Evolutionary conservation across 2,113 vertebrate species (phyloP).

Genomic region (Phalacrocorax brasilianus): DNA sequence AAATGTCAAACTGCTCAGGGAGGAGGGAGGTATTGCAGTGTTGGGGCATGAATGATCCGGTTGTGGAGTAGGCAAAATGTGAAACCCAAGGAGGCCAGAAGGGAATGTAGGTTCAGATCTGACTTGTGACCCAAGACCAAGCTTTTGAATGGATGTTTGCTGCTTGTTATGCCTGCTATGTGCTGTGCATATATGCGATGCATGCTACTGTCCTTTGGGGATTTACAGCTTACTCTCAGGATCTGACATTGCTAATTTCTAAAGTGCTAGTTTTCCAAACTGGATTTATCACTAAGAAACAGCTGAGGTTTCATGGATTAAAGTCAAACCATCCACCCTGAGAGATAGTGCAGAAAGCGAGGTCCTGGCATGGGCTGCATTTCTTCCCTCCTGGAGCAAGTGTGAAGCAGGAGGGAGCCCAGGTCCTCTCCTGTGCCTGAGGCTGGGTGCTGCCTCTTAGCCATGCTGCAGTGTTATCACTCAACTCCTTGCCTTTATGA

Average conservation of each 20-base stretch:
- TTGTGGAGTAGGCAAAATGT: not conserved
- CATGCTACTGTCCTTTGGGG: not conserved
- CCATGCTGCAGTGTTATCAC: not conserved
- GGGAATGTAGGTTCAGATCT: not conserved
- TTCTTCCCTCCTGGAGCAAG: not conserved
- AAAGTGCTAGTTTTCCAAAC: not conserved
- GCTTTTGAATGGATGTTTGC: not conserved
- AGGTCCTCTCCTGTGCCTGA: not conserved
- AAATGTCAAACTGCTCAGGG: not conserved
- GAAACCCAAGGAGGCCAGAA: not conserved
- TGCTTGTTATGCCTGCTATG: not conserved
- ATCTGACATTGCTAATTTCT: not conserved
- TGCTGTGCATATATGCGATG: fast-evolving
- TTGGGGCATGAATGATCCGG: not conserved
- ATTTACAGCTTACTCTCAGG: not conserved
- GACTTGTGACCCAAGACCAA: fast-evolving
- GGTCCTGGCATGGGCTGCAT: not conserved
- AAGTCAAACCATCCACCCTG: not conserved
- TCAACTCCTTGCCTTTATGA: not conserved
- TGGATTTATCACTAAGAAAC: not conserved
- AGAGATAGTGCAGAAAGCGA: not conserved
- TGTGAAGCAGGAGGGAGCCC: not conserved
- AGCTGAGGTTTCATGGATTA: not conserved
- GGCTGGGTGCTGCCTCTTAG: not conserved
- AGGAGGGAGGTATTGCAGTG: not conserved